These are phyloP conservation scores for Agrotis segetum DNA, from an alignment of 2,888 invertebrate genomes.

Conservation along the genomic window DNA sequence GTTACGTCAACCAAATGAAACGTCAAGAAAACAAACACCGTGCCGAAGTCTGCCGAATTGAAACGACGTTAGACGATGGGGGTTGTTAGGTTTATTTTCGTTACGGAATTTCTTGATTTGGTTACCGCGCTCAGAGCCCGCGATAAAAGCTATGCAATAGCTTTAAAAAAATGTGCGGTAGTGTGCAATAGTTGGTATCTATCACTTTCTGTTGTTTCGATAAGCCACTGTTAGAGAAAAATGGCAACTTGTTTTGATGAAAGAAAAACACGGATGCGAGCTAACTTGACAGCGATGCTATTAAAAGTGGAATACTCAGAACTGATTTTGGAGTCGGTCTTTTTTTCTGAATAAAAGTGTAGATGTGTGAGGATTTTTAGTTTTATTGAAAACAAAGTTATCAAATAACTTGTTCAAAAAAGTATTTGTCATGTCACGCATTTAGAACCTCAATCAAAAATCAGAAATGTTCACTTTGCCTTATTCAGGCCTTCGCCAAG, in stretches of 20 bases:
- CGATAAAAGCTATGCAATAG: too few species aligned
- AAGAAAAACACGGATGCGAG: slow-evolving; percentile 39
- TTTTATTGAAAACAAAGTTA: not conserved
- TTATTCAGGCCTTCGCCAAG: not conserved
- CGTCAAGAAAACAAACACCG: too few species aligned
- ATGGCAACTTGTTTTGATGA: slow-evolving; percentile 63
- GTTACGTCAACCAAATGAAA: too few species aligned
- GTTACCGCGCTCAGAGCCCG: too few species aligned
- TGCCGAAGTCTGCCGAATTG: too few species aligned
- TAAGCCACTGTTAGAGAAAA: slow-evolving; percentile 65
- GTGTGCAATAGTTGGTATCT: slow-evolving; percentile 64
- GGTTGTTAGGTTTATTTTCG: too few species aligned
- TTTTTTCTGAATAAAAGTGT: slow-evolving; percentile 35
- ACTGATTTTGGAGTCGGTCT: slow-evolving; percentile 25
- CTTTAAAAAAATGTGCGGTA: too few species aligned
- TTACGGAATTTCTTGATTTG: too few species aligned
- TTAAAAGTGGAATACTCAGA: slow-evolving; percentile 36
- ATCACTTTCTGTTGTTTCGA: slow-evolving; percentile 68
- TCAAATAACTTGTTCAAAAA: too few species aligned
- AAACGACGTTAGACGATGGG: too few species aligned
- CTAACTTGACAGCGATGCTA: slow-evolving; percentile 39
- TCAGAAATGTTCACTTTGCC: not conserved
- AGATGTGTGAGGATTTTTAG: not conserved
- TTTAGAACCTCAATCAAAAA: too few species aligned
- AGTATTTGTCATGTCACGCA: too few species aligned